phyloP scores from a whole-genome alignment of 2,888 invertebrate species.

The Strigamia maritima region DNA sequence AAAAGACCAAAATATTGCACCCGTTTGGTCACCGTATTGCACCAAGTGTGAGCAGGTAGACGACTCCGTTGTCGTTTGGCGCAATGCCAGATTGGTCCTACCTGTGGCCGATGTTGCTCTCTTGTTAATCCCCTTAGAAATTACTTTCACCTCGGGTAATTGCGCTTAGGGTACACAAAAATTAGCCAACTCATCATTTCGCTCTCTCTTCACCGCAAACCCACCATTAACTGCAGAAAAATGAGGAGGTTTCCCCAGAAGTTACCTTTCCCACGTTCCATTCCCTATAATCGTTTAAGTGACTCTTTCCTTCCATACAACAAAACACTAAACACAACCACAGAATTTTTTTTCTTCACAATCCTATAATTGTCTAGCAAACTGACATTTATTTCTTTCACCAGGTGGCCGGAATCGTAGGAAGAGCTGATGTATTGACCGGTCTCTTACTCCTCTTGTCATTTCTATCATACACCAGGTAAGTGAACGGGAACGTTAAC shows the following conservation, averaged over 20 bases:
- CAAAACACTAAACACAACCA: background rate
- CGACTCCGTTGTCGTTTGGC: slow-evolving; percentile 9
- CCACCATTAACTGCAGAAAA: slow-evolving; percentile 11
- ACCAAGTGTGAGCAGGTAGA: background rate
- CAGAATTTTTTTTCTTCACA: slow-evolving; percentile 19
- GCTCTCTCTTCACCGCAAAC: slow-evolving; percentile 35
- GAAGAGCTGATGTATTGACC: slow-evolving; percentile 80
- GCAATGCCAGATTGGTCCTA: background rate
- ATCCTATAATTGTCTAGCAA: slow-evolving; percentile 22
- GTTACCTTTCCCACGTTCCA: slow-evolving; percentile 30
- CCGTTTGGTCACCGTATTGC: background rate
- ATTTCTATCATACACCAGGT: slow-evolving; percentile 76
- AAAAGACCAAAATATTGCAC: background rate
- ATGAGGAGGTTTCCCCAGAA: slow-evolving; percentile 25
- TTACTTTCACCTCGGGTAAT: slow-evolving; percentile 27
- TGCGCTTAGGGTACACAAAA: slow-evolving; percentile 30
- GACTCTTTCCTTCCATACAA: slow-evolving; percentile 31
- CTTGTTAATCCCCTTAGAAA: slow-evolving; percentile 38
- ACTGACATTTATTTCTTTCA: slow-evolving; percentile 46
- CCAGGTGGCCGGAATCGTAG: slow-evolving; percentile 83
- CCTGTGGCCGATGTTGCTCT: slow-evolving; percentile 40
- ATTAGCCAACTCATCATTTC: slow-evolving; percentile 31
- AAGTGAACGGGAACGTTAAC: too few relatives aligned
- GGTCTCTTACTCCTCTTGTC: slow-evolving; percentile 78
- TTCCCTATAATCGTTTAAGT: slow-evolving; percentile 34